phyloP scores from a whole-genome alignment of 2,888 invertebrate species.

The Caenorhabditis angaria region DNA sequence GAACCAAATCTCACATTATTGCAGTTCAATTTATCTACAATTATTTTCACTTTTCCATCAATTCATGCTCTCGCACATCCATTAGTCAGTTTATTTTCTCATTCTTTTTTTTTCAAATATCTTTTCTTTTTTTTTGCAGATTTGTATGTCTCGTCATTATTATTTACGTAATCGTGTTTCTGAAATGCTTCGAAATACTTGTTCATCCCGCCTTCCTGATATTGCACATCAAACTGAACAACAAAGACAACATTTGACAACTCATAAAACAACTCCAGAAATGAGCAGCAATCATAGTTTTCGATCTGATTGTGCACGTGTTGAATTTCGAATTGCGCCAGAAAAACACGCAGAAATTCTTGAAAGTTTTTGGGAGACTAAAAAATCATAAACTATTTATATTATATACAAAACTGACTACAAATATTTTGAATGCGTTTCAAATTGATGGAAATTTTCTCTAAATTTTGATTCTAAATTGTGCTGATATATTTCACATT shows the following conservation, averaged over 20 bases:
- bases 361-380: constrained; percentile 43
- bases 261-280: constrained; percentile 29
- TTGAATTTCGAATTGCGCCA: constrained; percentile 44
- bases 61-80: constrained; percentile 47
- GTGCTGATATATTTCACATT: constrained; percentile 37
- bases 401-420: constrained; percentile 1
- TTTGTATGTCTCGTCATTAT: constrained; percentile 40
- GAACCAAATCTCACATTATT: constrained; percentile 23
- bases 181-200: constrained; percentile 16
- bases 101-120: neutral
- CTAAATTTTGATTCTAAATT: constrained; percentile 21
- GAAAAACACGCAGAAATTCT: constrained; percentile 42
- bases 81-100: constrained; percentile 23
- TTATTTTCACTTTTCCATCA: constrained; percentile 40
- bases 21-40: constrained; percentile 41
- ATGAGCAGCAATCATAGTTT: constrained; percentile 37
- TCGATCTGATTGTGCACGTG: constrained; percentile 36
- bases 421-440: constrained; percentile 31
- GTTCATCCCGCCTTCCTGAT: neutral
- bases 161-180: constrained; percentile 40
- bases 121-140: constrained; percentile 20
- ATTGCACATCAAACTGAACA: constrained; percentile 12
- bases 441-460: constrained; percentile 28
- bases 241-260: constrained; percentile 4
- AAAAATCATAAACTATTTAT: too few relatives aligned